phyloP scores from a whole-genome alignment of 1,140 invertebrate genomes.

The Pseudomyrmex flavicornis region DNA sequence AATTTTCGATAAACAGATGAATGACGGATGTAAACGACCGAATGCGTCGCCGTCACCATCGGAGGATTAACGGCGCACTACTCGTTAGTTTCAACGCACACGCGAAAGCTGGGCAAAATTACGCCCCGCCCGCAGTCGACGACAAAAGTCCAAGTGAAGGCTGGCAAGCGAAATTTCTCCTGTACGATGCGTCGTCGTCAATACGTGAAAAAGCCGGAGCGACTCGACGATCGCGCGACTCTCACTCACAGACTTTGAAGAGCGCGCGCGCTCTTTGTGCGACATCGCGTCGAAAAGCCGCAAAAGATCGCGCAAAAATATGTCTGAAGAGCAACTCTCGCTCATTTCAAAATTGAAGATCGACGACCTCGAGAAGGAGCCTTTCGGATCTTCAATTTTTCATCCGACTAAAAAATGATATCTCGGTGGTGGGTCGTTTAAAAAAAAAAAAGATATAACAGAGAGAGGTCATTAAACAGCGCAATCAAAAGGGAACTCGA shows the following conservation, averaged over 20 bases:
- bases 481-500: too few relatives aligned
- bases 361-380: not conserved
- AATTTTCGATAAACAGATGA: constrained; percentile 46
- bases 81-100: constrained; percentile 35
- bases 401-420: not conserved
- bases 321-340: not conserved
- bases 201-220: not conserved
- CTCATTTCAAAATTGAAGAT: not conserved
- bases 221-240: not conserved
- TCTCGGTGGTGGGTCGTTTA: not conserved
- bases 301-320: not conserved
- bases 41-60: constrained; percentile 15
- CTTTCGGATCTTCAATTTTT: too few relatives aligned
- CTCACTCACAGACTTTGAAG: not conserved
- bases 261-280: not conserved
- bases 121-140: not conserved
- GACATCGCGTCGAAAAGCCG: not conserved
- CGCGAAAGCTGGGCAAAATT: not conserved
- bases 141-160: not conserved
- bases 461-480: too few relatives aligned
- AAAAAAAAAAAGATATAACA: too few relatives aligned
- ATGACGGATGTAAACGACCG: constrained; percentile 47
- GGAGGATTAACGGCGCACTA: constrained; percentile 34
- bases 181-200: constrained; percentile 5
- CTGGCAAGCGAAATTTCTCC: constrained; percentile 10